These are phyloP conservation scores for Teleogryllus occipitalis DNA, from an alignment of 1,140 invertebrate genomes.

Conservation along the genomic window DNA sequence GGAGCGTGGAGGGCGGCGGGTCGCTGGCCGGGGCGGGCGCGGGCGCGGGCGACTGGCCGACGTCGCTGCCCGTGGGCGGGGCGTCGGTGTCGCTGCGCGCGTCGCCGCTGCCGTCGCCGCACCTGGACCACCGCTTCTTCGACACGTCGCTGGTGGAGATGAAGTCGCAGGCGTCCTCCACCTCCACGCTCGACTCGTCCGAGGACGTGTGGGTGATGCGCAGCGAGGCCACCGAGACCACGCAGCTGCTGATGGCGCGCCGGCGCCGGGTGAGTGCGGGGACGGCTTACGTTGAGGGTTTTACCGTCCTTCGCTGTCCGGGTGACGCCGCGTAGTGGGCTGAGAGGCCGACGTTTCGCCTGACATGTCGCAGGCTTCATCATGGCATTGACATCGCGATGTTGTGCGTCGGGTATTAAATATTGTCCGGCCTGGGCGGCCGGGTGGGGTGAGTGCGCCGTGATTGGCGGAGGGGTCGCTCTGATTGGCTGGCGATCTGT, in stretches of 20 bases:
- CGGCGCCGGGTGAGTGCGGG: constrained; percentile 8
- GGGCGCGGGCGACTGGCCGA: not conserved
- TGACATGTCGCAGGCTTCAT: too few species aligned
- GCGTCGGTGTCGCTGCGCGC: constrained; percentile 16
- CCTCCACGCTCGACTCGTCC: constrained; percentile 44
- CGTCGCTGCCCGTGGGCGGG: not conserved
- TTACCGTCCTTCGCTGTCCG: too few species aligned
- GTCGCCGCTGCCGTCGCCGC: constrained; percentile 50
- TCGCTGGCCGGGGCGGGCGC: constrained; percentile 63
- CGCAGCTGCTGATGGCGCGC: not conserved
- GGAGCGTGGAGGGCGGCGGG: constrained; percentile 35
- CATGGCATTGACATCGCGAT: too few species aligned
- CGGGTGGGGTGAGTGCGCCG: too few species aligned
- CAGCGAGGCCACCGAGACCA: constrained; percentile 31
- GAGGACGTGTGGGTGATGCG: constrained; percentile 66
- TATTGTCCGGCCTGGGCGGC: too few species aligned
- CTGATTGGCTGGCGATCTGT: too few species aligned
- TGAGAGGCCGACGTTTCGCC: too few species aligned
- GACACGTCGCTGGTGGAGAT: constrained; percentile 73
- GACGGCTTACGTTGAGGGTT: too few species aligned
- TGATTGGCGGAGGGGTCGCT: too few species aligned
- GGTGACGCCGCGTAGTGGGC: too few species aligned
- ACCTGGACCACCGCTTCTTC: constrained; percentile 70
- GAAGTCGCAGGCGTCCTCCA: constrained; percentile 59
- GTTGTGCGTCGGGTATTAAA: too few species aligned